Evolutionary conservation across 2,113 vertebrate genomes (phyloP).

Genomic region (Oostethus manadensis): DNA sequence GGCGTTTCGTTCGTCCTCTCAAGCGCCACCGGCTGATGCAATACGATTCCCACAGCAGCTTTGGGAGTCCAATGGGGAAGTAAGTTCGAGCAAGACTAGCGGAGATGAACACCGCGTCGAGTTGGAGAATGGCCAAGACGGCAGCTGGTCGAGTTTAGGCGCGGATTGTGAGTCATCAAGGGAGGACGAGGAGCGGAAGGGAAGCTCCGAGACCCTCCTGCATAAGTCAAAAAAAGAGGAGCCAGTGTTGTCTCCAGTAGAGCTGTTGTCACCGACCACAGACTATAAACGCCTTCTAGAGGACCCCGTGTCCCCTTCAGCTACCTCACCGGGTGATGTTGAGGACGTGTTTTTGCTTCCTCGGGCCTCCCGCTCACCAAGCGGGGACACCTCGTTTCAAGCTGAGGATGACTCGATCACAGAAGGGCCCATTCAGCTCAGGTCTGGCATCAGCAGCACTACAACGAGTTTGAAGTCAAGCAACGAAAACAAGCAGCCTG

Average conservation of each 20-base stretch:
- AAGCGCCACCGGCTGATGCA: slow-evolving; percentile 38
- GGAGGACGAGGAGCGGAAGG: slow-evolving; percentile 26
- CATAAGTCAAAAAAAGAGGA: slow-evolving; percentile 52
- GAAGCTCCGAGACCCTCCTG: slow-evolving; percentile 45
- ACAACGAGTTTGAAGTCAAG: slow-evolving; percentile 23
- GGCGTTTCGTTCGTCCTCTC: slow-evolving; percentile 45
- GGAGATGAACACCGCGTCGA: slow-evolving; percentile 19
- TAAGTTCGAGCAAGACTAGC: slow-evolving; percentile 14
- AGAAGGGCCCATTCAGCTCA: slow-evolving; percentile 16
- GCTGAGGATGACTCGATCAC: slow-evolving; percentile 15
- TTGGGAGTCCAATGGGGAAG: slow-evolving; percentile 43
- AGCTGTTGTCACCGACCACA: slow-evolving; percentile 43
- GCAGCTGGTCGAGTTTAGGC: slow-evolving; percentile 28
- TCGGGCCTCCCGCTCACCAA: slow-evolving; percentile 61
- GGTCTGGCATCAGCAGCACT: slow-evolving; percentile 5
- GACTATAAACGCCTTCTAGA: slow-evolving; percentile 66
- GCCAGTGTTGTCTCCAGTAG: slow-evolving; percentile 10
- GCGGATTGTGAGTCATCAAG: slow-evolving; percentile 30
- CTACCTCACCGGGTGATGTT: slow-evolving; percentile 56
- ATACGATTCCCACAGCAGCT: slow-evolving; percentile 25
- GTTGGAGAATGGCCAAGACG: slow-evolving; percentile 44
- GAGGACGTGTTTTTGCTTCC: slow-evolving; percentile 63
- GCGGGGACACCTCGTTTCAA: slow-evolving; percentile 28
- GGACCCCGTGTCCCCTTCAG: slow-evolving; percentile 58
- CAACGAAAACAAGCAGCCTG: slow-evolving; percentile 18